Percentiles rank a stretch among this genome's conserved stretches.
Evolutionary conservation across 2,888 invertebrate species (phyloP).

Genomic region (Antitype chi): DNA sequence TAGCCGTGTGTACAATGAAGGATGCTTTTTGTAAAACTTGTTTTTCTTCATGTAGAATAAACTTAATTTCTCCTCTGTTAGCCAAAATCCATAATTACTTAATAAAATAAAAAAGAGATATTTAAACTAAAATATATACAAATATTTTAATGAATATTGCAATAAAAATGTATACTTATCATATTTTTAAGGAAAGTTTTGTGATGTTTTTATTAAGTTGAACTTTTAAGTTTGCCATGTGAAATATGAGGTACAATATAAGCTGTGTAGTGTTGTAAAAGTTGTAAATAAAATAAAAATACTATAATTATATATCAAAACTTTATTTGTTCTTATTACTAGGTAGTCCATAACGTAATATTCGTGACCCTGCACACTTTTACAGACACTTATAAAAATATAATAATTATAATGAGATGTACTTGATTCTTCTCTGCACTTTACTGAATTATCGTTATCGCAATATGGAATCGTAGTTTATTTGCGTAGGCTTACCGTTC

Average conservation of each 20-base stretch:
- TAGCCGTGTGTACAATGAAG: background rate
- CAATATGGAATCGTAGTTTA: background rate
- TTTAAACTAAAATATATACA: too few relatives aligned
- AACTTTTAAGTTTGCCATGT: conserved; percentile 59
- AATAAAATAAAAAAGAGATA: too few relatives aligned
- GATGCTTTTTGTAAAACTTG: background rate
- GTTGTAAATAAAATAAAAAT: conserved; percentile 66
- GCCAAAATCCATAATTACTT: conserved; percentile 15
- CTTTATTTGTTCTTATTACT: conserved; percentile 53
- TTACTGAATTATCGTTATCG: background rate
- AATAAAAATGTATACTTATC: conserved; percentile 23
- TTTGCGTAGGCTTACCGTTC: background rate
- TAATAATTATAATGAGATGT: conserved; percentile 10
- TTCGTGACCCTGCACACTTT: conserved; percentile 20
- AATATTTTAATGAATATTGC: conserved; percentile 18
- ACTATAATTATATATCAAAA: conserved; percentile 36
- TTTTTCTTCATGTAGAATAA: background rate
- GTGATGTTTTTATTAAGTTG: conserved; percentile 47
- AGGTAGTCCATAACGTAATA: conserved; percentile 24
- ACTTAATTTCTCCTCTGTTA: background rate
- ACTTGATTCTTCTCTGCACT: conserved; percentile 14
- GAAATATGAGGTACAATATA: conserved; percentile 59
- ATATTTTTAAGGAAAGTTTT: conserved; percentile 60
- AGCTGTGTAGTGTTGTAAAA: conserved; percentile 53
- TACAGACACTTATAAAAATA: conserved; percentile 14